Base-by-base conservation (phyloP, 2,888 invertebrate species). In the Plebejus anna region DNA sequence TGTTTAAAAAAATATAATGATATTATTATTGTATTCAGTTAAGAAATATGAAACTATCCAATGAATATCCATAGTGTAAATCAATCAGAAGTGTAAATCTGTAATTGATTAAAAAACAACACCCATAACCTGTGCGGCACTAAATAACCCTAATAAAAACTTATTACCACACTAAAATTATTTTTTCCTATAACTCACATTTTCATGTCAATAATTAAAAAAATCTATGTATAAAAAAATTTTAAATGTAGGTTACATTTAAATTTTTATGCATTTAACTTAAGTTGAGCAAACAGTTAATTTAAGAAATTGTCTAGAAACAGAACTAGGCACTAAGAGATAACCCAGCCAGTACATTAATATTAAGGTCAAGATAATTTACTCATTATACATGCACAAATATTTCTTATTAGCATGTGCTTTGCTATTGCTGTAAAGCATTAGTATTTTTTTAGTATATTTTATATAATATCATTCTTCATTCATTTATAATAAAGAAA, bases 341-440 rank as follows among this genome's bases (percentile, higher is more conserved):
- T 72, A 13, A 72, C 47, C 47, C 36, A 71, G 16, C 22, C 47
- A 47, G 28, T 47, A 72, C 51, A 42, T 47, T 72, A 72, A 16
- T 51, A 32, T 73, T 73, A 51, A 13, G 32, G 28, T 73, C 55
- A 73, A 47, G 28, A 51, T 32, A 51, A 28, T 73, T 73, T 73
- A 73, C 5, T 55, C 28, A 51, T 4, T 28, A 11, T 28, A 28
- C 61, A 61, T 28, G 11, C 59, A 59, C 59, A 61, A 59, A 61
- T 61, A 61, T 28, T 61, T 61, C 61, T 61, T 61, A 22, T 61
- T 11, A 11, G 28, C 28, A 28, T 59, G 59, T 61, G 61, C 11
- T 28, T 61, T 22, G 61, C 3, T 61, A 4, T 61, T 22, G 61
- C 22, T 28, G 11, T 61, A 28, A 28, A 28, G 61, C 28, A 28